These are phyloP conservation scores for Athrips mouffetella DNA, from an alignment of 2,888 invertebrate genomes.

Conservation along the genomic window DNA sequence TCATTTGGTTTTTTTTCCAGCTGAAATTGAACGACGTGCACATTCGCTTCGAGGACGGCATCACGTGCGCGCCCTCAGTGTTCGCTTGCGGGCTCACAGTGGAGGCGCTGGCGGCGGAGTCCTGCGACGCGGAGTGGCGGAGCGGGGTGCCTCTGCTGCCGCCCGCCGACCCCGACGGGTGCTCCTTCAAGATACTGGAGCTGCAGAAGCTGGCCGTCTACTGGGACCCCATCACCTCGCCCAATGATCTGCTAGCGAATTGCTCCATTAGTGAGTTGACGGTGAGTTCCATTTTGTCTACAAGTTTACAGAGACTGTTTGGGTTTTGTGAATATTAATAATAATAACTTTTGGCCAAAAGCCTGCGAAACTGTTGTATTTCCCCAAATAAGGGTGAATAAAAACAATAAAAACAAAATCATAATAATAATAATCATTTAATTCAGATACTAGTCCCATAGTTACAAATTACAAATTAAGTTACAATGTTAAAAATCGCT, in stretches of 20 bases:
- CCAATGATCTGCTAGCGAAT: slow-evolving; percentile 81
- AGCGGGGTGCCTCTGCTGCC: slow-evolving; percentile 83
- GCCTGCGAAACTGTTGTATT: too few species aligned
- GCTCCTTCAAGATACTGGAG: slow-evolving; percentile 93
- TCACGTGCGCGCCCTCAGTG: slow-evolving; percentile 81
- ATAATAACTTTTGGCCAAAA: too few species aligned
- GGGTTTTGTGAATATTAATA: too few species aligned
- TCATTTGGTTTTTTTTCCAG: slow-evolving; percentile 57
- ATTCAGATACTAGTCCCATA: too few species aligned
- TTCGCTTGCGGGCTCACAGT: slow-evolving; percentile 94
- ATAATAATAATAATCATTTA: too few species aligned
- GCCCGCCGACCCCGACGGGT: slow-evolving; percentile 65
- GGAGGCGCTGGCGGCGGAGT: slow-evolving; percentile 92
- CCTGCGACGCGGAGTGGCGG: slow-evolving; percentile 92
- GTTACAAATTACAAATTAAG: too few species aligned
- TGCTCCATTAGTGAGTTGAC: slow-evolving; percentile 84
- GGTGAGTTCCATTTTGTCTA: slow-evolving; percentile 65
- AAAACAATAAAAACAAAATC: too few species aligned
- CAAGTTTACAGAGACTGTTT: too few species aligned
- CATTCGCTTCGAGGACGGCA: slow-evolving; percentile 94
- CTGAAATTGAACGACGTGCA: slow-evolving; percentile 96
- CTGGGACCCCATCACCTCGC: slow-evolving; percentile 86
- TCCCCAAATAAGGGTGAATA: too few species aligned
- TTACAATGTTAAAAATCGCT: too few species aligned
- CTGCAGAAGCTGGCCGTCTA: slow-evolving; percentile 92